Percentiles rank a stretch among this genome's conserved stretches.
phyloP scores from a whole-genome alignment of 2,113 vertebrate species.

The Megaceryle maxima region DNA sequence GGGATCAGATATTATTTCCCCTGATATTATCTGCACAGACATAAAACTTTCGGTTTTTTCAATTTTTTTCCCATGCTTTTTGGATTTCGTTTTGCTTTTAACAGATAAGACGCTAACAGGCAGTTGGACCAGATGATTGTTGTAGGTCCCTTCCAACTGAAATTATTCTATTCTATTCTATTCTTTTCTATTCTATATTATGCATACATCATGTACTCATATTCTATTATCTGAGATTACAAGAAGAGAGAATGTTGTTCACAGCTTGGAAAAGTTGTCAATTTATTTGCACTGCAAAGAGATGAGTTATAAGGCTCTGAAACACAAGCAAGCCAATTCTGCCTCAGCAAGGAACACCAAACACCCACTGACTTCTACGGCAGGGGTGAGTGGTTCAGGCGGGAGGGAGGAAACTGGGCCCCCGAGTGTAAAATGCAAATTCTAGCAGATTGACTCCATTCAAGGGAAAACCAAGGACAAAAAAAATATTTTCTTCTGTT shows the following conservation, averaged over 20 bases:
- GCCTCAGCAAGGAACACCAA: neutral
- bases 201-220: neutral
- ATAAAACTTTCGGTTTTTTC: neutral
- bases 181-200: neutral
- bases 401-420: neutral
- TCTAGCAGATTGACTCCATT: neutral
- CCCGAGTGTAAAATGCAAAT: neutral
- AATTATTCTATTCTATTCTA: neutral
- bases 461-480: constrained; percentile 39
- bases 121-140: neutral
- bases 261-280: neutral
- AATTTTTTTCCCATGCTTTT: neutral
- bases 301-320: neutral
- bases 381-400: constrained; percentile 31
- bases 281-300: neutral
- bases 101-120: neutral
- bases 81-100: neutral
- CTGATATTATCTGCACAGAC: neutral
- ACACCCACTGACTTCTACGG: constrained; percentile 8
- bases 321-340: constrained; percentile 23
- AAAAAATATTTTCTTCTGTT: neutral
- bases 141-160: neutral
- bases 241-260: neutral
- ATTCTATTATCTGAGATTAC: neutral
- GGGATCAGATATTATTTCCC: neutral